Conservation (phyloP, 2,888 invertebrate species). For the Beris morrisii region DNA sequence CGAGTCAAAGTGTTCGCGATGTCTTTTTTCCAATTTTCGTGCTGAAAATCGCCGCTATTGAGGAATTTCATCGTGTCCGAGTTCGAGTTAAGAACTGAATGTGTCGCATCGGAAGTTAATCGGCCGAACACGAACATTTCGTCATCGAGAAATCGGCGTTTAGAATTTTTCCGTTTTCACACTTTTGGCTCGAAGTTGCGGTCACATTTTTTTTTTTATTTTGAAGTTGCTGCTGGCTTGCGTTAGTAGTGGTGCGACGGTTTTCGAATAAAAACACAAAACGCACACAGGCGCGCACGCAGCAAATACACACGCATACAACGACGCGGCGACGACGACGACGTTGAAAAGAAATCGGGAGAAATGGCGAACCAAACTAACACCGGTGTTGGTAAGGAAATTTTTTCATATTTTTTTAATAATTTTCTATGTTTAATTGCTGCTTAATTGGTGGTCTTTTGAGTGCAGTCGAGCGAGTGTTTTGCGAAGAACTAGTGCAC, state of each 20-base stretch:
- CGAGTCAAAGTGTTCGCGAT: slow-evolving; percentile 10
- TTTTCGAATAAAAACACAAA: slow-evolving; percentile 13
- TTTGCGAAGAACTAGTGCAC: background rate
- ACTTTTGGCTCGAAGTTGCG: too few relatives aligned
- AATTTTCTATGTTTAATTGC: background rate
- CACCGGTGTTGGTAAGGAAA: slow-evolving; percentile 83
- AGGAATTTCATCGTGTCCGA: background rate
- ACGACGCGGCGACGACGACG: slow-evolving; percentile 3
- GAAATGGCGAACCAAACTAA: slow-evolving; percentile 83
- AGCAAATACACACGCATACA: background rate
- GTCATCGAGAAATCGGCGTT: background rate
- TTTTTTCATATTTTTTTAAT: slow-evolving; percentile 21
- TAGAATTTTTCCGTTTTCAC: slow-evolving; percentile 1
- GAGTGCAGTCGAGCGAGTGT: background rate
- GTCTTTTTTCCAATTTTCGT: background rate
- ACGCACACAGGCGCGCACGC: slow-evolving; percentile 10
- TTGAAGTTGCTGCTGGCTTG: slow-evolving; percentile 6
- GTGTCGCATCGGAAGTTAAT: background rate
- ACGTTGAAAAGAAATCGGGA: slow-evolving; percentile 24
- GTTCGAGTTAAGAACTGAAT: background rate
- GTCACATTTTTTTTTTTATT: slow-evolving; percentile 9
- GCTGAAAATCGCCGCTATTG: background rate
- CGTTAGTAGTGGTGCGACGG: slow-evolving; percentile 1
- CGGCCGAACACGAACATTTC: background rate
- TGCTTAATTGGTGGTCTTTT: background rate